phyloP scores from a whole-genome alignment of 2,113 vertebrate genomes.

The Neotoma lepida region DNA sequence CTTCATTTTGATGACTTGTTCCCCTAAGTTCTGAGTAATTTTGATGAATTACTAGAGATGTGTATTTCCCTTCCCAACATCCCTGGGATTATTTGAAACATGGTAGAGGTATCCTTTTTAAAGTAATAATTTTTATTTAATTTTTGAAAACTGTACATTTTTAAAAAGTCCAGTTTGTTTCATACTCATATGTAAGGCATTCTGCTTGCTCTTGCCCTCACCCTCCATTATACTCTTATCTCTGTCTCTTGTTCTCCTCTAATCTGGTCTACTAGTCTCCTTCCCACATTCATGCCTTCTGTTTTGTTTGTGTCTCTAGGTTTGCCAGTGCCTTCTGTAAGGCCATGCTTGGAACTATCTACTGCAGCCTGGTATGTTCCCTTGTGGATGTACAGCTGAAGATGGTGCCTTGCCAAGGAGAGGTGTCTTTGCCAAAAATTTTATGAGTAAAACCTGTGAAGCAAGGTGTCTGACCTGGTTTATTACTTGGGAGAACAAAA shows the following conservation, averaged over 20 bases:
- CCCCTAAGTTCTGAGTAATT: neutral
- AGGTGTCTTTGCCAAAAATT: neutral
- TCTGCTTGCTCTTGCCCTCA: neutral
- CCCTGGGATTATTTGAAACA: constrained; percentile 40
- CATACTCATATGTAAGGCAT: neutral
- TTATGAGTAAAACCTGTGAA: constrained; percentile 20
- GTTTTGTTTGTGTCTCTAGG: neutral
- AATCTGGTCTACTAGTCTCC: neutral
- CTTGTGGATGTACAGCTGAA: neutral
- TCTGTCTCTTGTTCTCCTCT: neutral
- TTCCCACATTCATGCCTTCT: neutral
- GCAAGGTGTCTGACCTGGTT: neutral
- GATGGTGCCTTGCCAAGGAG: neutral
- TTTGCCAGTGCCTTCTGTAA: neutral
- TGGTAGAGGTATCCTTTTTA: neutral
- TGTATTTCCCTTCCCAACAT: neutral
- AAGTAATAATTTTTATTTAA: neutral
- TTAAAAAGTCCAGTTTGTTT: neutral
- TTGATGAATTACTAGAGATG: neutral
- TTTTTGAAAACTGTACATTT: neutral
- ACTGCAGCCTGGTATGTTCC: neutral
- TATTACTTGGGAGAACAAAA: neutral
- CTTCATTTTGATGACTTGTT: neutral
- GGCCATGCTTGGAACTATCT: neutral
- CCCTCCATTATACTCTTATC: neutral